Evolutionary conservation across 2,888 invertebrate genomes (phyloP).

Genomic region (Eueremaeus valkanovi): DNA sequence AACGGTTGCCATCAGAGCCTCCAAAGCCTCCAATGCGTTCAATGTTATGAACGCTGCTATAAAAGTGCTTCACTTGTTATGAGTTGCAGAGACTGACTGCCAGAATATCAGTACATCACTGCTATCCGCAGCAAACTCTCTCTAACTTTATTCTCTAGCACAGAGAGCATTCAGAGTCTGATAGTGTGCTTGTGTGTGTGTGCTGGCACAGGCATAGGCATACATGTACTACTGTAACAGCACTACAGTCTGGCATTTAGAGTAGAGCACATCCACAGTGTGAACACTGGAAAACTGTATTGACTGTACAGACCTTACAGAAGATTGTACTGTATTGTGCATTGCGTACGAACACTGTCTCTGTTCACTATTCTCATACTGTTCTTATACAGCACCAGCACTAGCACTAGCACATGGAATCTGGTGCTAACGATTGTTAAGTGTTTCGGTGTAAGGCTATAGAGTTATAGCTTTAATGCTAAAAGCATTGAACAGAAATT

Average conservation of each 20-base stretch:
- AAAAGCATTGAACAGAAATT: constrained; percentile 21
- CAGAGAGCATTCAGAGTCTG: too few species aligned
- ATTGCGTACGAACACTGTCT: neutral
- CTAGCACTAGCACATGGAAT: constrained; percentile 11
- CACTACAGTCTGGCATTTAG: constrained; percentile 5
- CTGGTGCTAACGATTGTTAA: constrained; percentile 18
- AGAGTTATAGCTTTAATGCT: neutral
- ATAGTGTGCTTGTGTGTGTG: neutral
- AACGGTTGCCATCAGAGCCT: constrained; percentile 23
- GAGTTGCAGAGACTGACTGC: constrained; percentile 15
- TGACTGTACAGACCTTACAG: neutral
- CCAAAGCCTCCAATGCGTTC: too few species aligned
- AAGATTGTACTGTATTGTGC: neutral
- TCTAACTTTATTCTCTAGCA: too few species aligned
- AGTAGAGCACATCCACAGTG: too few species aligned
- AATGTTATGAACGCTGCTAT: too few species aligned
- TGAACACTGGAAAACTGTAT: too few species aligned
- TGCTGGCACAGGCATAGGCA: neutral
- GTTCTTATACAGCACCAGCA: neutral
- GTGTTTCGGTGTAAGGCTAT: constrained; percentile 14
- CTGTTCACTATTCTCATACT: neutral
- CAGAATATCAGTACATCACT: constrained; percentile 26
- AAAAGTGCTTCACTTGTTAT: constrained; percentile 22
- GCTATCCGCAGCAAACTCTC: neutral
- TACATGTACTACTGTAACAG: neutral